Conservation (phyloP, 2,797 vertebrate species). For the Micromesistius poutassou region DNA sequence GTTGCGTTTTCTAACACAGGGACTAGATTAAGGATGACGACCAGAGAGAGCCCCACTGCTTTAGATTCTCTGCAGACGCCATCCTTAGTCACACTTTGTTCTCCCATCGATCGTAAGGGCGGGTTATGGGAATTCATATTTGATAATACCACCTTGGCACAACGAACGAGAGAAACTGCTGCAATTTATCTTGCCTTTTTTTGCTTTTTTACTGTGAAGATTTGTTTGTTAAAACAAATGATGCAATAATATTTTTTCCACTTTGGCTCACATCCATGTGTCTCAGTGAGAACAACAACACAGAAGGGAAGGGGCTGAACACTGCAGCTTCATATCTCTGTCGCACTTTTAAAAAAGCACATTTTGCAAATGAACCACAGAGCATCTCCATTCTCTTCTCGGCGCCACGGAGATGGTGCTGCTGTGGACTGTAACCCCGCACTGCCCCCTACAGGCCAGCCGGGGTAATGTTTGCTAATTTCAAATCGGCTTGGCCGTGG, state of each 20-base stretch:
- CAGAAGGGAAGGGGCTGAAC: constrained; percentile 45
- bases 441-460: constrained; percentile 65
- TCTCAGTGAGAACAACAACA: constrained; percentile 29
- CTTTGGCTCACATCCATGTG: constrained; percentile 13
- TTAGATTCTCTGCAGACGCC: constrained; percentile 9
- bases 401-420: background rate
- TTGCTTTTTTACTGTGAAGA: background rate
- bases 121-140: background rate
- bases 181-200: background rate
- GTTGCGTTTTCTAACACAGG: constrained; percentile 30
- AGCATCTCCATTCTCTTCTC: background rate
- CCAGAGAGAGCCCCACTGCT: background rate
- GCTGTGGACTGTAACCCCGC: constrained; percentile 42
- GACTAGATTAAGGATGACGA: constrained; percentile 47
- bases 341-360: constrained; percentile 34
- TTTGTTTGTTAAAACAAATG: background rate
- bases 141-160: background rate
- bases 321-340: constrained; percentile 57
- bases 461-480: constrained; percentile 27
- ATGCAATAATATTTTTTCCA: background rate
- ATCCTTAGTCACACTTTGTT: constrained; percentile 37
- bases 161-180: background rate
- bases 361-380: constrained; percentile 13
- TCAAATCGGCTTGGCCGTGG: background rate
- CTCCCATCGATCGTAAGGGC: constrained; percentile 32